phyloP scores from a whole-genome alignment of 2,113 vertebrate genomes.

The Phalacrocorax aristotelis region DNA sequence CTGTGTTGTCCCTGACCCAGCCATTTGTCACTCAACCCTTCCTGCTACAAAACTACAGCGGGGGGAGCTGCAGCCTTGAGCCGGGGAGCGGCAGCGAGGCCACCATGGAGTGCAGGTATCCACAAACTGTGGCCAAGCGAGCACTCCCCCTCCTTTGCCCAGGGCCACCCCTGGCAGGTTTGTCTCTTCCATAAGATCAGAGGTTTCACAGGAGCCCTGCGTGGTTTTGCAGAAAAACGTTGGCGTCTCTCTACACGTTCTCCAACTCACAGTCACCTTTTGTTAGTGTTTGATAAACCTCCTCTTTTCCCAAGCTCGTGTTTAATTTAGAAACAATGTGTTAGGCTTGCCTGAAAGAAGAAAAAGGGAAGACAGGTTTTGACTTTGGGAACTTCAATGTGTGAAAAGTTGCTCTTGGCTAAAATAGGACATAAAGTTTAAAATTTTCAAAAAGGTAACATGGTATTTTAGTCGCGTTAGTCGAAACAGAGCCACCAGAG shows the following conservation, averaged over 20 bases:
- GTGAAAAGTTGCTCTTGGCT: background rate
- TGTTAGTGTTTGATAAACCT: background rate
- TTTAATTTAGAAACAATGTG: constrained; percentile 27
- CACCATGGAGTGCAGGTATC: no score
- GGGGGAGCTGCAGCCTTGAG: background rate
- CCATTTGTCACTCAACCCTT: background rate
- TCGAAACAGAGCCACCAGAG: background rate
- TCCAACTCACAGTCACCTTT: background rate
- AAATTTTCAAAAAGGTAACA: background rate
- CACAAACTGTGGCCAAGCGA: background rate
- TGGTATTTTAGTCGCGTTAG: background rate
- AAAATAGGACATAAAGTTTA: background rate
- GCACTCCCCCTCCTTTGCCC: background rate
- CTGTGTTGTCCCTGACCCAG: background rate
- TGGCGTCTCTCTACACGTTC: background rate
- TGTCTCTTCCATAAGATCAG: background rate
- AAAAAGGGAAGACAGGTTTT: background rate
- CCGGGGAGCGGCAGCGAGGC: background rate
- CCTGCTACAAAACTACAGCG: background rate
- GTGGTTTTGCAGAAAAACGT: background rate
- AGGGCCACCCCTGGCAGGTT: background rate
- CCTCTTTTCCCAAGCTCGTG: background rate
- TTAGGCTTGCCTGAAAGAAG: background rate
- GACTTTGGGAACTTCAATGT: background rate
- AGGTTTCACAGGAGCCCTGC: background rate